phyloP scores from a whole-genome alignment of 2,888 invertebrate species.

The Philereme transversata region DNA sequence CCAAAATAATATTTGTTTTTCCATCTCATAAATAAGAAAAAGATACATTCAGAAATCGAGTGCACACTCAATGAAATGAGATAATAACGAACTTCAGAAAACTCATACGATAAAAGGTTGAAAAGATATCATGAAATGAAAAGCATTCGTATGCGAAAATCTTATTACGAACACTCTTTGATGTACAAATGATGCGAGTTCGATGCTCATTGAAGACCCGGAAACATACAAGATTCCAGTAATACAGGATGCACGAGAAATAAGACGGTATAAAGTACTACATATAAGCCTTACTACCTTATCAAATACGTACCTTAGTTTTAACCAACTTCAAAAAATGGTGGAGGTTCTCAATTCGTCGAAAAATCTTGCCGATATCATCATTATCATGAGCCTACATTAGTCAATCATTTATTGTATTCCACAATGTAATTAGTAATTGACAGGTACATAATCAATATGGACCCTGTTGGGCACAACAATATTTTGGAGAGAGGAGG shows the following conservation, averaged over 20 bases:
- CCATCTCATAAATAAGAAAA: not conserved
- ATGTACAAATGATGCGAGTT: conserved; percentile 36
- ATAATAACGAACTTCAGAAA: conserved; percentile 10
- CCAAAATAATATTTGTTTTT: not conserved
- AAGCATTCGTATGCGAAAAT: conserved; percentile 40
- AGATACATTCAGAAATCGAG: conserved; percentile 9
- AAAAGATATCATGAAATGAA: conserved; percentile 39
- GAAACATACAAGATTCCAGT: conserved; percentile 1
- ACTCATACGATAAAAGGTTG: conserved; percentile 25
- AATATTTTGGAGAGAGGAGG: too few species aligned
- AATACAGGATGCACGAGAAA: not conserved
- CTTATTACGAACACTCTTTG: conserved; percentile 44
- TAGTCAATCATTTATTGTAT: too few species aligned
- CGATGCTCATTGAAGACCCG: conserved; percentile 33
- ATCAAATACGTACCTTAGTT: too few species aligned
- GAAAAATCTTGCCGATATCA: too few species aligned
- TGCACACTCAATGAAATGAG: not conserved
- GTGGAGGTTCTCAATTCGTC: too few species aligned
- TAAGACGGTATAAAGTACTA: not conserved
- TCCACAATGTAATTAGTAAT: too few species aligned
- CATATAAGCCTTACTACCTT: too few species aligned
- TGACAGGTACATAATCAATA: too few species aligned
- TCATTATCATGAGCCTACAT: too few species aligned
- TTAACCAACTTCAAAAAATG: too few species aligned
- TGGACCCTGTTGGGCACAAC: too few species aligned